phyloP scores from a whole-genome alignment of 2,888 invertebrate genomes.

The Amphipoea oculea region DNA sequence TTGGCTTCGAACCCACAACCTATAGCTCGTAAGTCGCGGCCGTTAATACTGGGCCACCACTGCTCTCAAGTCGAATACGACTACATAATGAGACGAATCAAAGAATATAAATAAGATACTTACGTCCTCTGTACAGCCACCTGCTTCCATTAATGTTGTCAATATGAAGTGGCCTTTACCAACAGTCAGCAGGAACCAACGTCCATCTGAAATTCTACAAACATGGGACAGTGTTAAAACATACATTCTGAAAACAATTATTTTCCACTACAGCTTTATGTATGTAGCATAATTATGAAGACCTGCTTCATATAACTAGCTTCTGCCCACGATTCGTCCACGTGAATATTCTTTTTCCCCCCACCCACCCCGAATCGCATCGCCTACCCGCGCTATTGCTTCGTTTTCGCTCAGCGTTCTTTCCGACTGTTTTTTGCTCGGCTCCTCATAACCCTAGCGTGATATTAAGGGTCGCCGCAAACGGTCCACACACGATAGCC shows the following conservation, averaged over 20 bases:
- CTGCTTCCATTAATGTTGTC: slow-evolving; percentile 93
- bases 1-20: no score
- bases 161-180: slow-evolving; percentile 93
- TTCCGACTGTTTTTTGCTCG: no score
- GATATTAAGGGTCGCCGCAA: no score
- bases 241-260: background rate
- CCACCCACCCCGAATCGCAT: no score
- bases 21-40: no score
- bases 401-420: no score
- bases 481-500: no score
- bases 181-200: slow-evolving; percentile 94
- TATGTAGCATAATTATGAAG: background rate
- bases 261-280: background rate
- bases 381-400: no score
- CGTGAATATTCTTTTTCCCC: no score
- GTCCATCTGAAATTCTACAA: slow-evolving; percentile 90
- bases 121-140: slow-evolving; percentile 93
- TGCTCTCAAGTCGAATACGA: background rate
- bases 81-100: background rate
- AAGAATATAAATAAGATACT: slow-evolving; percentile 37
- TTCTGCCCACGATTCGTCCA: no score
- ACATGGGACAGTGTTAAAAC: slow-evolving; percentile 21
- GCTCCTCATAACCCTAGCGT: no score
- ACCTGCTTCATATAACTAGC: background rate
- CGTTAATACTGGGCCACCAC: no score